Evolutionary conservation across 2,113 vertebrate species (phyloP), one percentile per base, ranked within the genome.

Genomic region (Sitta europaea): DNA sequence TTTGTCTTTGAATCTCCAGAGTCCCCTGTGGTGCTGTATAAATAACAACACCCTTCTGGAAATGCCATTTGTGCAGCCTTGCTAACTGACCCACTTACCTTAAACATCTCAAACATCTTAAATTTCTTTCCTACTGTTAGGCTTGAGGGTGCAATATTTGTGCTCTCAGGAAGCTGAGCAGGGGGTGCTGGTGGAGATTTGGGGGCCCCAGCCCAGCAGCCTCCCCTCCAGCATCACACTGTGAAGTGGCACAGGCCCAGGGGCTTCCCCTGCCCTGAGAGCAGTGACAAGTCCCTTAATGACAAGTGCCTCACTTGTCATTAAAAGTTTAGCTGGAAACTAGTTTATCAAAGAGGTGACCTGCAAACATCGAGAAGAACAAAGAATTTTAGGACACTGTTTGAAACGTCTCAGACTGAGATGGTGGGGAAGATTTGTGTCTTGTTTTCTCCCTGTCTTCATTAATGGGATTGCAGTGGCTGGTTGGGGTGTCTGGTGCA

Each of bases 291-390:
- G 57, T 42, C 35, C 58, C 73, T 40, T 16, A n/a, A 51, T 62
- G 35, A 15, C 5, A 35, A 29, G 7, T 36, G 17, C 55, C 51
- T 80, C 38, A 2, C 28, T 93, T 0, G 1, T 50, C 40, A 42
- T 88, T 90, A 53, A 50, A 93, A 93, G 28, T 88, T 92, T 45
- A 67, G 14, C 55, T 68, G 68, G 79, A 90, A 97, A 95, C 88
- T 86, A 93, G 68, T 90, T 94, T 86, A 61, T 48, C 6, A 7
- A 75, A 81, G 35, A 81, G 65, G 57, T 94, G 90, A 95, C 86
- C 88, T 75, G 71, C 74, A 79, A 86, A 66, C 11, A 15, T 23
- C 63, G 48, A 45, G 23, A 65, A 58, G 74, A 89, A 11, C 38
- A 45, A 73, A 51, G 58, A 43, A 24, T 94, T 88, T 88, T 74